Evolutionary conservation across 2,888 invertebrate genomes (phyloP).

Genomic region (Idaea straminata): DNA sequence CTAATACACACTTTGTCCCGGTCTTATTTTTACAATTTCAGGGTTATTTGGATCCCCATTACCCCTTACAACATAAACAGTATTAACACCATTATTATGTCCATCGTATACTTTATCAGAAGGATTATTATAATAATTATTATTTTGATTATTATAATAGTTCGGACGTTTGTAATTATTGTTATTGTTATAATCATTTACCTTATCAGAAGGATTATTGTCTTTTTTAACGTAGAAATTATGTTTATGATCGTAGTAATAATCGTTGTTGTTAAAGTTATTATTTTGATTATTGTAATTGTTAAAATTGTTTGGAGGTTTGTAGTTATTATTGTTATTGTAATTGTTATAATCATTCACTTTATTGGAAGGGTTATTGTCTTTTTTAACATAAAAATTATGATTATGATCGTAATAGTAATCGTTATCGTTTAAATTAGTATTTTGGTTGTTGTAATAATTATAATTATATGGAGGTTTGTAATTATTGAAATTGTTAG

Average conservation of each 20-base stretch:
- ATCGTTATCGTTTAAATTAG: slow-evolving; percentile 20
- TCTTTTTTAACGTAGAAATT: slow-evolving; percentile 39
- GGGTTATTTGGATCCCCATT: slow-evolving; percentile 71
- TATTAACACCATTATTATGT: slow-evolving; percentile 39
- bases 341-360: slow-evolving; percentile 9
- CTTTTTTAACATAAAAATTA: slow-evolving; percentile 10
- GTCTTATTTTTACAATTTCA: slow-evolving; percentile 62
- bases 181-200: slow-evolving; percentile 10
- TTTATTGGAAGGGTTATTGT: slow-evolving; percentile 10
- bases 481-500: slow-evolving; percentile 7
- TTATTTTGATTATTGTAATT: slow-evolving; percentile 17
- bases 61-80: slow-evolving; percentile 71
- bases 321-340: slow-evolving; percentile 17
- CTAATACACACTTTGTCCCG: slow-evolving; percentile 43
- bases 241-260: slow-evolving; percentile 39
- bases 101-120: slow-evolving; percentile 22
- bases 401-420: slow-evolving; percentile 7
- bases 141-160: slow-evolving; percentile 1
- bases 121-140: slow-evolving; percentile 6
- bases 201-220: slow-evolving; percentile 2
- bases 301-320: slow-evolving; percentile 15
- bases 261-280: slow-evolving; percentile 28
- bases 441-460: slow-evolving; percentile 9
- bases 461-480: slow-evolving; percentile 7
- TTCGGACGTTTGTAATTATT: slow-evolving; percentile 1